Evolutionary conservation across 2,888 invertebrate species (phyloP), one percentile per base, ranked within the genome.

Genomic region (Cryptosula pallasiana): DNA sequence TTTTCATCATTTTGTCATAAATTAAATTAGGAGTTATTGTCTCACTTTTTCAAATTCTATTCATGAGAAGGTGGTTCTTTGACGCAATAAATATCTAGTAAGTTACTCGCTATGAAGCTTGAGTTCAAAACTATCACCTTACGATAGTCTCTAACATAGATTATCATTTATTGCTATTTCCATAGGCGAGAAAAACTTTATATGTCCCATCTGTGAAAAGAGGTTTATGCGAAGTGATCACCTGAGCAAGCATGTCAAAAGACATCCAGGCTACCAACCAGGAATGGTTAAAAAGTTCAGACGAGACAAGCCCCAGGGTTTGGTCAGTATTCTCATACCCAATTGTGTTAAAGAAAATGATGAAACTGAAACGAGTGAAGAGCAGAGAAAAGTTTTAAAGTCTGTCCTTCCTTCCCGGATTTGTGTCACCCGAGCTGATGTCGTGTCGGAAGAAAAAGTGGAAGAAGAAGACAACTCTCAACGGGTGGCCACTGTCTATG

Each of bases 181-280:
- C 77, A 13, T 74, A 82, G 90, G 89, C 5, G 89, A 90, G 79
- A 89, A 89, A 84, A 88, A 88, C 78, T 89, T 89, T 80, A 83
- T 85, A 32, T 89, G 89, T 81, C 88, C 89, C 0, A 87, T 89
- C 69, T 89, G 89, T 83, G 87, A 87, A 77, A 89, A 89, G 81
- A 87, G 88, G 76, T 89, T 89, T 80, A 89, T 89, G 89, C 84
- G 89, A 73, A 89, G 89, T 76, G 89, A 89, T 79, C 89, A 89
- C 80, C 86, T 89, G 71, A 89, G 88, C 80, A 89, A 89, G 84
- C 89, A 89, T 79, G 89, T 89, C 3, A 82, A 88, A 71, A 84
- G 89, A 74, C 89, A 89, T 80, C 89, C 89, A 29, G 76, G 89
- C 78, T 89, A 89, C 81, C 87, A 88, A 78, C 88, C 89, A 16